Conservation (phyloP, 2,888 invertebrate genomes). For the Spisula subtruncata region DNA sequence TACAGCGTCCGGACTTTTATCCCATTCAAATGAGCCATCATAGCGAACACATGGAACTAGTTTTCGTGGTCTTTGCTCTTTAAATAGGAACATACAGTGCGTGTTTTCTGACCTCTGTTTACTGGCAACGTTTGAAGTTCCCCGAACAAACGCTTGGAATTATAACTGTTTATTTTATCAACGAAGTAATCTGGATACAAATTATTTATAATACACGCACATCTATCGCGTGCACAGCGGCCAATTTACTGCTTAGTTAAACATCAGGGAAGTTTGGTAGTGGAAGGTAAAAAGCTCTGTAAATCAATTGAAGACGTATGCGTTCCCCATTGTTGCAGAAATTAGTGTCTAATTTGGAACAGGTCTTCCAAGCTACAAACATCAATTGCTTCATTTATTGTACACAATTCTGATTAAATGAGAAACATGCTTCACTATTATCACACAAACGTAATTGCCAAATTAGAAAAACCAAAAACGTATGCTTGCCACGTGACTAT, state of each 20-base stretch:
- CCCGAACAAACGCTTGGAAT: constrained; percentile 35
- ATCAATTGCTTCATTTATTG: not conserved
- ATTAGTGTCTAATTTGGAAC: constrained; percentile 26
- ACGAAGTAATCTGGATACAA: constrained; percentile 46
- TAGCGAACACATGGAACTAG: not conserved
- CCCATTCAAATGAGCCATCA: not conserved
- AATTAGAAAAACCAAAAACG: not conserved
- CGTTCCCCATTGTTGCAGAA: constrained; percentile 15
- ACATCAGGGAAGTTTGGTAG: constrained; percentile 36
- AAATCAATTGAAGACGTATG: constrained; percentile 39
- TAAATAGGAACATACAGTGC: not conserved
- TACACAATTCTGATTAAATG: not conserved
- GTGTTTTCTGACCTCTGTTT: not conserved
- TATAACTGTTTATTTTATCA: constrained; percentile 65
- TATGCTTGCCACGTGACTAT: not conserved
- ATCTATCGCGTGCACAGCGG: constrained; percentile 33
- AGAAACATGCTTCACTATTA: not conserved
- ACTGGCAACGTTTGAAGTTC: constrained; percentile 36
- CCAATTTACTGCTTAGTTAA: constrained; percentile 63
- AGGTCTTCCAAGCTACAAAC: not conserved
- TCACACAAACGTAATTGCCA: not conserved
- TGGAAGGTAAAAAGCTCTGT: constrained; percentile 19
- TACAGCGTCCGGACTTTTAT: not conserved
- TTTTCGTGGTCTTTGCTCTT: not conserved
- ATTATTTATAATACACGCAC: constrained; percentile 52